Evolutionary conservation across 1,140 invertebrate species (phyloP), one percentile per base, ranked within the genome.

Genomic region (Atta colombica): DNA sequence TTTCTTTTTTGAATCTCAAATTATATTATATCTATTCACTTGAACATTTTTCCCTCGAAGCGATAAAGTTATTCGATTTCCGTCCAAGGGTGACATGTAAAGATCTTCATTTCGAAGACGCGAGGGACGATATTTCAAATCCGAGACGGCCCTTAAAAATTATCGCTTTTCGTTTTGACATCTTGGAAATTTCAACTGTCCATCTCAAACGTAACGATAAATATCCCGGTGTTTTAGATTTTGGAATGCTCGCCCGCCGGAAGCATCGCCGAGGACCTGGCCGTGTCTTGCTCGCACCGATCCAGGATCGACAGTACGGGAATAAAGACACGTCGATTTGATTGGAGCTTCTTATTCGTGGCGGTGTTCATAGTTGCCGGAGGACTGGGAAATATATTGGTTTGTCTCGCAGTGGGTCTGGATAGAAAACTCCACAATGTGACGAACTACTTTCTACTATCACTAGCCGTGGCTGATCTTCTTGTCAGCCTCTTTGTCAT

Each of bases 391-490:
- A 99, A 99, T 95, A 97, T 98, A 82, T 96, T 99, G 35, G 99
- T 99, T 53, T 99, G 98, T 94, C 95, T 99, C 88, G 98, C 98
- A 0, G 97, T 99, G 39, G 97, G 97, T 84, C 94, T 98, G 71
- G 98, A 99, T 95, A 96, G 97, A 74, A 96, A 97, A 90, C 96
- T 99, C 88, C 98, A 99, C 93, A 99, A 99, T 91, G 98, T 99
- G 31, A 99, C 99, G 65, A 99, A 99, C 95, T 98, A 99, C 94
- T 99, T 99, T 94, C 97, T 99, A 74, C 96, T 99, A 75, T 99
- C 98, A 53, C 95, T 99, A 93, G 98, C 99, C 14, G 97, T 99
- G 63, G 98, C 99, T 49, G 99, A 99, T 96, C 96, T 99, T 25
- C 96, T 99, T 61, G 98, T 99, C 91, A 98, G 97, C 91, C 94